Evolutionary conservation across 2,797 vertebrate genomes (phyloP).

Genomic region (Diceros bicornis): DNA sequence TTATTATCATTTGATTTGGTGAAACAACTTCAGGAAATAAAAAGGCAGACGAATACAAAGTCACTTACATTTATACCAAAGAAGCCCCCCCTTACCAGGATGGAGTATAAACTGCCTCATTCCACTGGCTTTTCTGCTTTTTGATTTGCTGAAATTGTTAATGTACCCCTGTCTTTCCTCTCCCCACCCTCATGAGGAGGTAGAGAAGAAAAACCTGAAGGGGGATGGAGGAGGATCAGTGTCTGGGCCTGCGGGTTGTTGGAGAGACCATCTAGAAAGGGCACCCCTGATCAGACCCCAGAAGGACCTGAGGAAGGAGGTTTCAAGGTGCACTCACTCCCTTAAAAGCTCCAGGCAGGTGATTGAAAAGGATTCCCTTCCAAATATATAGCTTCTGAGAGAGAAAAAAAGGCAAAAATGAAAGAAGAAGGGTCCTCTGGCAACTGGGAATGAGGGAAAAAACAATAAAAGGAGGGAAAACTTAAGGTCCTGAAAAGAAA

Average conservation of each 20-base stretch:
- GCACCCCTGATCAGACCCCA: neutral
- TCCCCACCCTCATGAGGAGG: neutral
- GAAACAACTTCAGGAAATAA: neutral
- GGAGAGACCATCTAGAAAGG: neutral
- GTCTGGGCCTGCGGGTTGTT: no score
- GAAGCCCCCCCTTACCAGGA: no score
- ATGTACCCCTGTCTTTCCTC: neutral
- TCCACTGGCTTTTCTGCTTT: neutral
- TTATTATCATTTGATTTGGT: neutral
- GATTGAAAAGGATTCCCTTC: neutral
- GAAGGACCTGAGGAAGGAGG: neutral
- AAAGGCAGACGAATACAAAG: neutral
- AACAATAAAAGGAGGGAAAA: neutral
- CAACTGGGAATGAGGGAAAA: neutral
- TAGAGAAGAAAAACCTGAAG: neutral
- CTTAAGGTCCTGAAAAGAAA: neutral
- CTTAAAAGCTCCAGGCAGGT: neutral
- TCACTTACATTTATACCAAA: neutral
- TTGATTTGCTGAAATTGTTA: neutral
- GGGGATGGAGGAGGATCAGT: neutral
- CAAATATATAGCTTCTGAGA: neutral
- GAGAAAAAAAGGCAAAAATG: no score
- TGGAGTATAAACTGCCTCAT: fast-evolving
- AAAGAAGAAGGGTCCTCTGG: neutral
- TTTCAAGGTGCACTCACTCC: no score